These are phyloP conservation scores for Tupaia tana DNA, from an alignment of 2,113 vertebrate genomes.

Conservation along the genomic window DNA sequence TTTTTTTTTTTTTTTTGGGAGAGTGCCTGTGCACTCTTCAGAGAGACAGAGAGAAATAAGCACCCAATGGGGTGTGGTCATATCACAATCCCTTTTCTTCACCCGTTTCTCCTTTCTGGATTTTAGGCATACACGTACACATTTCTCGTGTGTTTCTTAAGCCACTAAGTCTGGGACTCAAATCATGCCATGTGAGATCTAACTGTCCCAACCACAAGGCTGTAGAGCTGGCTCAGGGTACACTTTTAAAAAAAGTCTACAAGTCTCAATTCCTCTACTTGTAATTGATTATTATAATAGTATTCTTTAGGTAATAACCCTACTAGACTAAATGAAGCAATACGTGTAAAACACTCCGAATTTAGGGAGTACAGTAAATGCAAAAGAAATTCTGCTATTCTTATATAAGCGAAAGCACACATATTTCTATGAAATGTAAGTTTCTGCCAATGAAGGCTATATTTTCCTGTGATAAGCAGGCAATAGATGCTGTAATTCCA, in stretches of 20 bases:
- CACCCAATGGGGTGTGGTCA: too few species aligned
- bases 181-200: too few species aligned
- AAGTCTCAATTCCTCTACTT: not conserved
- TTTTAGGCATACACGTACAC: too few species aligned
- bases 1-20: too few species aligned
- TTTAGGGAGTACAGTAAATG: not conserved
- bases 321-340: not conserved
- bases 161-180: too few species aligned
- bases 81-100: too few species aligned
- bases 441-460: not conserved
- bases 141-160: too few species aligned
- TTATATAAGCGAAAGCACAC: not conserved
- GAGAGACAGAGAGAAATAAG: too few species aligned
- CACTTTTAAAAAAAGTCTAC: not conserved
- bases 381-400: not conserved
- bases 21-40: too few species aligned
- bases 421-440: not conserved
- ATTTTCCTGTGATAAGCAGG: not conserved
- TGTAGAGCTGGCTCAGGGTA: too few species aligned
- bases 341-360: not conserved
- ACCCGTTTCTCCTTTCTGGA: too few species aligned
- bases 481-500: not conserved
- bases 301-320: not conserved
- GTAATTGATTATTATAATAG: not conserved
- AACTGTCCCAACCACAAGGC: too few species aligned